Evolutionary conservation across 2,797 vertebrate genomes (phyloP).

Genomic region (Coccyzus lansbergi): DNA sequence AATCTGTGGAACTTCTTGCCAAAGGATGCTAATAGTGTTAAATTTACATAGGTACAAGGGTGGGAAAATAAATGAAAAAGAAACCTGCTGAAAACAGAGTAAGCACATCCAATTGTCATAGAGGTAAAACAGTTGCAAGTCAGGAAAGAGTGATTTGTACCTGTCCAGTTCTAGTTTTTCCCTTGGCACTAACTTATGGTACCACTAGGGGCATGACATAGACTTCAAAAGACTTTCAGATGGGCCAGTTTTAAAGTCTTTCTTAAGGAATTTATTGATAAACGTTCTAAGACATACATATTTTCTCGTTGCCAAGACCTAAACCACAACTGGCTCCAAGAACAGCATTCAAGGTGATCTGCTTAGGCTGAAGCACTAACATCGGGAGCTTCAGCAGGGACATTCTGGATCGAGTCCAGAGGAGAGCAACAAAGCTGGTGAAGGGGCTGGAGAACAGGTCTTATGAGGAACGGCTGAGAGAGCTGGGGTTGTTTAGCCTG

Average conservation of each 20-base stretch:
- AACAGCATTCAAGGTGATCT: neutral
- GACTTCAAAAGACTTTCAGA: neutral
- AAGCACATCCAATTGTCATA: neutral
- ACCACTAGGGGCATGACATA: fast-evolving
- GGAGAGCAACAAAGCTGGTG: no score
- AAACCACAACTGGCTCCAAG: neutral
- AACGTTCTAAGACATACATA: neutral
- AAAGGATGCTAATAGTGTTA: neutral
- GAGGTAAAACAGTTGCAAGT: neutral
- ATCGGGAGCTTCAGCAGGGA: neutral
- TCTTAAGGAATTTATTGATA: neutral
- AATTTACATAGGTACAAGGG: neutral
- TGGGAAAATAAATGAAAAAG: neutral
- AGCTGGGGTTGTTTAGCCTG: no score
- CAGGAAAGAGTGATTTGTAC: neutral
- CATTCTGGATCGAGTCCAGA: no score
- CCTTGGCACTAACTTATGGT: neutral
- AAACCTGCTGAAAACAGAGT: neutral
- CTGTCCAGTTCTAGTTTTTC: neutral
- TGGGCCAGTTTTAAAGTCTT: neutral
- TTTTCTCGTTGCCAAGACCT: neutral
- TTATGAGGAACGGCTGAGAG: no score
- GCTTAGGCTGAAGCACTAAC: neutral
- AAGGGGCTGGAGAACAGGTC: no score
- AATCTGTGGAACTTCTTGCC: neutral